Evolutionary conservation across 2,888 invertebrate species (phyloP), one percentile per base, ranked within the genome.

Genomic region (Automeris io): DNA sequence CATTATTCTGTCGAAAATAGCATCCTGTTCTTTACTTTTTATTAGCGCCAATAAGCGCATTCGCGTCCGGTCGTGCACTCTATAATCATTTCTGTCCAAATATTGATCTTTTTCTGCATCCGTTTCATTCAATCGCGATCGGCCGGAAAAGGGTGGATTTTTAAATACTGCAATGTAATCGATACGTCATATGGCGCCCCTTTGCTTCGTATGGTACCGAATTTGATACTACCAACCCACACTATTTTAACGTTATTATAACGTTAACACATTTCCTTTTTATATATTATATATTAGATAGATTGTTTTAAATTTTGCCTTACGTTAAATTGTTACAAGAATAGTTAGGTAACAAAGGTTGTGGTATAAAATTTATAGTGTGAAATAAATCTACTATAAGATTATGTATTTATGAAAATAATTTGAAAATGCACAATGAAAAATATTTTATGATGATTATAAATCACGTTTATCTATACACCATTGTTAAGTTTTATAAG

Each of bases 71-170:
- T 65, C 61, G 64, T 65, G 62, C 61, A 66, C 47, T 61, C 59
- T 65, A 61, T 81, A 78, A 81, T 82, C 68, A 71, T 75, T 77
- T 74, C 75, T 81, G 83, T 82, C 83, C 61, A 83, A 83, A 85
- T 83, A 85, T 85, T 85, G 81, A 82, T 69, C 69, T 74, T 80
- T 81, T 81, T 78, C 73, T 56, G 64, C 66, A 78, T 81, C 80
- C 80, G 72, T 66, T 75, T 54, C 47, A 63, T 70, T 72, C 54
- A 61, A 61, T 61, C 46, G 49, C 54, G 61, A 61, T 61, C 46
- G 49, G 52, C 65, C 65, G 76, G 73, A 78, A 74, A 70, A 70
- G 74, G 72, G 75, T 64, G 64, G 66, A 67, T 68, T 73, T 70
- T 62, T 65, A 59, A 62, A 49, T 56, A 62, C 58, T 62, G 62